Evolutionary conservation across 2,888 invertebrate genomes (phyloP).

Genomic region (Orchestes rusci): DNA sequence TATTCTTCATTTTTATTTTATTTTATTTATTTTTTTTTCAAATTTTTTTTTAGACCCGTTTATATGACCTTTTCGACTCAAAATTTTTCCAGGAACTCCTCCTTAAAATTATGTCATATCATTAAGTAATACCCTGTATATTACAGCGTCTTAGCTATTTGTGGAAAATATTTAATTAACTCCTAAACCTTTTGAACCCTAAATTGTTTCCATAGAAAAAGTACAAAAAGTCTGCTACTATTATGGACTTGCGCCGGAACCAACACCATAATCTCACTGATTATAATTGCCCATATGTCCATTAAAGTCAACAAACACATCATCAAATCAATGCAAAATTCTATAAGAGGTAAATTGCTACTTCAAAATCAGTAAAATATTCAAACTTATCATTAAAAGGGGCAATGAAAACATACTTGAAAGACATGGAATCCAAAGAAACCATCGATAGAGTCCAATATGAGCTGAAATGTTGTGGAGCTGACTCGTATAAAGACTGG

Average conservation of each 20-base stretch:
- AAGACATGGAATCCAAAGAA: constrained; percentile 51
- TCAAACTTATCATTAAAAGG: neutral
- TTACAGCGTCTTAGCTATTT: too few relatives aligned
- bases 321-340: constrained; percentile 44
- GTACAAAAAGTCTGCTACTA: constrained; percentile 38
- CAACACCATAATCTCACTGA: constrained; percentile 37
- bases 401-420: constrained; percentile 49
- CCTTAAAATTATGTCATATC: too few relatives aligned
- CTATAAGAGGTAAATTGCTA: constrained; percentile 49
- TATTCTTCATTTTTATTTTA: too few relatives aligned
- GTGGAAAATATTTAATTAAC: too few relatives aligned
- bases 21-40: too few relatives aligned
- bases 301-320: constrained; percentile 41
- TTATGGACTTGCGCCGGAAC: constrained; percentile 39
- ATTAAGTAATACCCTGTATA: too few relatives aligned
- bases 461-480: constrained; percentile 51
- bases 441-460: constrained; percentile 53
- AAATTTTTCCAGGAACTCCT: too few relatives aligned
- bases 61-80: too few relatives aligned
- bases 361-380: too few relatives aligned
- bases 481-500: constrained; percentile 51
- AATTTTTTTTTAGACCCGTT: too few relatives aligned
- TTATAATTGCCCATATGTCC: constrained; percentile 37
- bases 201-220: constrained; percentile 39
- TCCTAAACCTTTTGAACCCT: neutral